Evolutionary conservation across 2,888 invertebrate species (phyloP).

Genomic region (Xylocampa areola): DNA sequence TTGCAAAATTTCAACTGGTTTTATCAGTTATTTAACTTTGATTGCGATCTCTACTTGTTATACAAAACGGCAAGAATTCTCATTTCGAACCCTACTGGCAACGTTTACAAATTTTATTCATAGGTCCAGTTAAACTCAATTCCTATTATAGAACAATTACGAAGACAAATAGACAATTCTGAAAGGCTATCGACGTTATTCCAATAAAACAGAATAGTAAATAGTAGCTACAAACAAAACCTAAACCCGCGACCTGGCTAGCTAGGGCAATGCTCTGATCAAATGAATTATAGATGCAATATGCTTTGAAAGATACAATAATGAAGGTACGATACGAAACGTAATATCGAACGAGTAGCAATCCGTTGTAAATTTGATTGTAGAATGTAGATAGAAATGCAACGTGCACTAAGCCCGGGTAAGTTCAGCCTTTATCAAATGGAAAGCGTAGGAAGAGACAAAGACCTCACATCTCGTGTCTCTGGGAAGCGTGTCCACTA

Average conservation of each 20-base stretch:
- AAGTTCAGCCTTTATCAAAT: conserved; percentile 68
- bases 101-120: conserved; percentile 24
- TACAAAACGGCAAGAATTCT: conserved; percentile 2
- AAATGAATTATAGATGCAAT: conserved; percentile 63
- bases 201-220: conserved; percentile 57
- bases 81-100: conserved; percentile 22
- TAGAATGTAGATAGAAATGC: conserved; percentile 74
- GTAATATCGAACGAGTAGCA: conserved; percentile 70
- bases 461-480: conserved; percentile 69
- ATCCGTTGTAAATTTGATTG: conserved; percentile 78
- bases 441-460: conserved; percentile 74
- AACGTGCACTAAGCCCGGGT: conserved; percentile 66
- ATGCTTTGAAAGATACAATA: conserved; percentile 60
- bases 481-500: conserved; percentile 59
- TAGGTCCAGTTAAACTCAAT: conserved; percentile 12
- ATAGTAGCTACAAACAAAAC: conserved; percentile 54
- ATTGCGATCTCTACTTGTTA: conserved; percentile 4
- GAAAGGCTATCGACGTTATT: conserved; percentile 46
- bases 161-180: conserved; percentile 49
- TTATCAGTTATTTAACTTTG: background rate
- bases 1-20: conserved; percentile 8
- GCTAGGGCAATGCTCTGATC: conserved; percentile 60
- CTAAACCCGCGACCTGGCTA: conserved; percentile 45
- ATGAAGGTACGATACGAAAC: conserved; percentile 58
- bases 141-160: conserved; percentile 53